Base-by-base conservation (phyloP, 2,888 invertebrate genomes). In the Miltochrista miniata region DNA sequence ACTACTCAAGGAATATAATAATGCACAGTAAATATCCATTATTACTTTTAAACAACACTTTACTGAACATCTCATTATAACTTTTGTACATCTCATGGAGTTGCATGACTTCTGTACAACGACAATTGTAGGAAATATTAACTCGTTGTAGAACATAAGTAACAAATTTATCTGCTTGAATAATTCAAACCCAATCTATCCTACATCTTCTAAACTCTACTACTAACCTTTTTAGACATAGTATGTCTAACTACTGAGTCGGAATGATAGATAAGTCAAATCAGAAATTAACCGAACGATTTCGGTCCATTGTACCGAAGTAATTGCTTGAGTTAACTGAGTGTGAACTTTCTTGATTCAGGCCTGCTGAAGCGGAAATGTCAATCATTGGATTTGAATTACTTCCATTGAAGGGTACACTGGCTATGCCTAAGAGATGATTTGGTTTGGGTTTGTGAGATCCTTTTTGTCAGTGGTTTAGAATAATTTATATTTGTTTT, bases 381-480 rank as follows among this genome's bases (percentile, higher is more conserved):
- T 67, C 70, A 67, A 70, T 68, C 67, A 68, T 56, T 70, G 68
- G 42, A 56, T 54, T 55, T 52, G 58, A 62, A 66, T 60, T 53
- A 60, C 56, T 61, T 40, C 55, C 42, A 56, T 51, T 59, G 53
- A 42, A 62, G 60, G 63, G 48, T 51, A 49, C 47, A n/a, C n/a
- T n/a, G n/a, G n/a, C n/a, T n/a, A n/a, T 13, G 49, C 40, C 18
- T 40, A 34, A 35, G 34, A 37, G 30, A 30, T 42, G 31, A 54
- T 63, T 59, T 64, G 52, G 53, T 63, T 62, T 45, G 39, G 24
- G 45, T 31, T 45, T 41, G 39, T 11, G 39, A 38, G 40, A 33
- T 44, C 42, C 10, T 35, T 35, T 44, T 47, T 42, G 34, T 51
- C 44, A 40, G 31, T 44, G 31, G 29, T 31, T 48, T 29, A 14